phyloP scores from a whole-genome alignment of 2,113 vertebrate genomes.

The Malaclemys terrapin region DNA sequence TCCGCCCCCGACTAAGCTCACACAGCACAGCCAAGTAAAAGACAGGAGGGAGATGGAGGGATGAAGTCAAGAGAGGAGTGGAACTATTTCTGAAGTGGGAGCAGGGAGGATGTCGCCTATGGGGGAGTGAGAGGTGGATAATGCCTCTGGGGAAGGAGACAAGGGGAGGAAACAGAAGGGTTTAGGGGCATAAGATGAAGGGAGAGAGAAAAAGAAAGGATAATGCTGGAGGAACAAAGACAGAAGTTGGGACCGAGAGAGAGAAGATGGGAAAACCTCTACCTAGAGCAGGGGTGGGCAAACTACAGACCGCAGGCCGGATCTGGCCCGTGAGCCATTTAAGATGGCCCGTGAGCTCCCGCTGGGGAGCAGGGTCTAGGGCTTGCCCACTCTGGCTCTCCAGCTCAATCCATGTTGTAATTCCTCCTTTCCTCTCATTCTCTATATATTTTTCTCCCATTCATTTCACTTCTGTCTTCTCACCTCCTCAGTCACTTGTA shows the following conservation, averaged over 20 bases:
- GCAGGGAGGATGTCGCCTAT: background rate
- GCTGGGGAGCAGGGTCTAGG: no score
- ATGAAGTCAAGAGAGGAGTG: background rate
- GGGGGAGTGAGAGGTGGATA: background rate
- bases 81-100: background rate
- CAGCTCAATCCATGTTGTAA: accelerated
- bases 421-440: background rate
- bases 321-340: no score
- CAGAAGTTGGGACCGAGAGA: accelerated
- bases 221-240: background rate
- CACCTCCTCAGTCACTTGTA: background rate
- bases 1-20: background rate
- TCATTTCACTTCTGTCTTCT: background rate
- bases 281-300: no score
- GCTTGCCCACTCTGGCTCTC: no score
- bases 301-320: no score
- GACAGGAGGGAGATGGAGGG: background rate
- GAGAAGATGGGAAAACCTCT: background rate
- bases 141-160: background rate
- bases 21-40: background rate
- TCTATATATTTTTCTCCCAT: background rate
- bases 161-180: background rate
- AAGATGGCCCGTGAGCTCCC: no score
- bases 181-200: background rate
- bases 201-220: background rate